These are phyloP conservation scores for Tetragonisca angustula DNA, from an alignment of 2,888 invertebrate species.

Conservation along the genomic window DNA sequence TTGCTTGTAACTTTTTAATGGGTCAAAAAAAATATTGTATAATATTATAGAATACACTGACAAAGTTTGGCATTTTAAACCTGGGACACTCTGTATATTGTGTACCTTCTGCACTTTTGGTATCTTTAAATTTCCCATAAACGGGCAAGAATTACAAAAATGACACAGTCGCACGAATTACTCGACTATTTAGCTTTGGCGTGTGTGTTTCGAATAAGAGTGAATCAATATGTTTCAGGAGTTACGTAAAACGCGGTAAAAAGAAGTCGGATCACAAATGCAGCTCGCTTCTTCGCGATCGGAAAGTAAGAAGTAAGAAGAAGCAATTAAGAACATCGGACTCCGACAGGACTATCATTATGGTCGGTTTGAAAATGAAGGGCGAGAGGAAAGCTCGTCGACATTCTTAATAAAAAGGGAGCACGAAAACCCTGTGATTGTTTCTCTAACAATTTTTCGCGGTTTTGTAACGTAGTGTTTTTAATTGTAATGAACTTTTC, in stretches of 20 bases:
- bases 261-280: background rate
- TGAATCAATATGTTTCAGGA: background rate
- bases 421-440: no score
- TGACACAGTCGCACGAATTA: no score
- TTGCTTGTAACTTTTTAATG: no score
- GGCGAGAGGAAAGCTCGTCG: constrained; percentile 4
- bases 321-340: constrained; percentile 26
- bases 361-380: constrained; percentile 32
- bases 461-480: background rate
- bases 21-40: no score
- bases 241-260: background rate
- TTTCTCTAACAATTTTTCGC: background rate
- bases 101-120: no score
- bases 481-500: background rate
- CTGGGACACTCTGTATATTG: no score
- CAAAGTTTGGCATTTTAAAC: no score
- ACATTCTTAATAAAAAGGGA: background rate
- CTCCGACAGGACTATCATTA: constrained; percentile 60
- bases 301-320: background rate
- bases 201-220: background rate
- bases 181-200: no score
- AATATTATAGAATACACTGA: no score
- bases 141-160: no score
- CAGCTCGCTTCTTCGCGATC: background rate
- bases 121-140: no score